Conservation (phyloP, 2,888 invertebrate genomes). For the Terebella lapidaria region DNA sequence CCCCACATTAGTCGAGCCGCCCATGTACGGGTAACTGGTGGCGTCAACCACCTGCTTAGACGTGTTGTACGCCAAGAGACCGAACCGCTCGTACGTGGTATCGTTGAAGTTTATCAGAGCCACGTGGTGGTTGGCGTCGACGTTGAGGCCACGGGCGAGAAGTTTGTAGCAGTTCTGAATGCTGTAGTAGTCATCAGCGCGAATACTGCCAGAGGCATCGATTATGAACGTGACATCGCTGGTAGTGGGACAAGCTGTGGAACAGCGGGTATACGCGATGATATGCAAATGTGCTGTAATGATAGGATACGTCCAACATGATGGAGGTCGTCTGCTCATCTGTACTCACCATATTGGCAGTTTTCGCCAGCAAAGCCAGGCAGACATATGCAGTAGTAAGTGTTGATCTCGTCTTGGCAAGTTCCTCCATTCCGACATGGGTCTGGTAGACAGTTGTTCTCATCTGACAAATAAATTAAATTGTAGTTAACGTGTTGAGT, state of each 20-base stretch:
- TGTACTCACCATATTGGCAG: too few species aligned
- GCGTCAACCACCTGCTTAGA: constrained; percentile 12
- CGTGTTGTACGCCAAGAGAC: constrained; percentile 10
- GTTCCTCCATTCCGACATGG: constrained; percentile 21
- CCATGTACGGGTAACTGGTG: constrained; percentile 12
- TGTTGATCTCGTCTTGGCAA: constrained; percentile 18
- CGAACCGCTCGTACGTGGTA: constrained; percentile 8
- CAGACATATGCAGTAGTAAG: constrained; percentile 19
- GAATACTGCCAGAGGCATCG: constrained; percentile 18
- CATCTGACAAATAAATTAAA: neutral
- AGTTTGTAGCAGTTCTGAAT: constrained; percentile 14
- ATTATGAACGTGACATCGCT: constrained; percentile 20
- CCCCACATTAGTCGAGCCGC: constrained; percentile 7
- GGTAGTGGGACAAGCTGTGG: too few species aligned
- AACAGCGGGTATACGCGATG: too few species aligned
- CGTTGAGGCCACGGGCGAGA: constrained; percentile 11
- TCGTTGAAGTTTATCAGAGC: constrained; percentile 17
- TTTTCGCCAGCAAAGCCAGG: constrained; percentile 17
- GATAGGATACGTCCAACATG: too few species aligned
- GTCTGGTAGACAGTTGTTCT: constrained; percentile 13
- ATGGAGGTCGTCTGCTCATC: too few species aligned
- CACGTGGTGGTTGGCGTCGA: constrained; percentile 11
- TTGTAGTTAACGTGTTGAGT: too few species aligned
- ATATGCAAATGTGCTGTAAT: too few species aligned
- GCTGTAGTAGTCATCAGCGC: constrained; percentile 14